Evolutionary conservation across 2,113 vertebrate genomes (phyloP), one percentile per base, ranked within the genome.

Genomic region (Telmatochromis brachygnathus): DNA sequence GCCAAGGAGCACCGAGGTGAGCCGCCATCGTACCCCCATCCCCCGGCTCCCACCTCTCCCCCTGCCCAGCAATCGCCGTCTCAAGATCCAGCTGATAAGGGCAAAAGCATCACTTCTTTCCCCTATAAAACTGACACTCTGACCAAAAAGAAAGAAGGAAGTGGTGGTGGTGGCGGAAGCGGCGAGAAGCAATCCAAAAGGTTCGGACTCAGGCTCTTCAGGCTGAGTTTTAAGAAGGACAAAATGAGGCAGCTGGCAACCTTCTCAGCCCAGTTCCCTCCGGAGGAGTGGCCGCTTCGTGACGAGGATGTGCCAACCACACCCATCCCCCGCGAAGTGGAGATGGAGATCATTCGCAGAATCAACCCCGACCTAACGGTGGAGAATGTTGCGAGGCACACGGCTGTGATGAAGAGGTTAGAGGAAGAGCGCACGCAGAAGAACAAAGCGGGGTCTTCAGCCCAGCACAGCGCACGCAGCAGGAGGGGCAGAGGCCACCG

Each of bases 341-440:
- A 99, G 92, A 98, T 99, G 98, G 98, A 99, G 90, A 99, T 99
- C 87, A 99, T 99, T 87, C 96, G 98, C 84, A 96, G 99, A 17
- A 99, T 99, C 92, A 99, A 99, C 96, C 99, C 99, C 0, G 98
- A 99, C 94, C 91, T 99, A 89, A 99, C 99, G 5, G 98, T 99
- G 95, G 98, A 99, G 95, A 99, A 99, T 37, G 98, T 99, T 91
- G 98, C 98, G 84, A 94, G 98, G 92, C 99, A 99, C 95, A 99
- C 99, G 8, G 98, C 98, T 53, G 98, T 99, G 70, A 99, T 99
- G 99, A 99, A 99, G 96, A 97, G 99, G 92, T 97, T 99, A 89
- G 98, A 99, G 94, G 99, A 99, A 92, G 98, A 99, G 93, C 98
- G 99, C 70, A 97, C 98, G 4, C 98, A 99, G 70, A 96, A 98